These are phyloP conservation scores for Petrocephalus schoutedeni DNA, from an alignment of 2,797 vertebrate genomes.

Conservation along the genomic window DNA sequence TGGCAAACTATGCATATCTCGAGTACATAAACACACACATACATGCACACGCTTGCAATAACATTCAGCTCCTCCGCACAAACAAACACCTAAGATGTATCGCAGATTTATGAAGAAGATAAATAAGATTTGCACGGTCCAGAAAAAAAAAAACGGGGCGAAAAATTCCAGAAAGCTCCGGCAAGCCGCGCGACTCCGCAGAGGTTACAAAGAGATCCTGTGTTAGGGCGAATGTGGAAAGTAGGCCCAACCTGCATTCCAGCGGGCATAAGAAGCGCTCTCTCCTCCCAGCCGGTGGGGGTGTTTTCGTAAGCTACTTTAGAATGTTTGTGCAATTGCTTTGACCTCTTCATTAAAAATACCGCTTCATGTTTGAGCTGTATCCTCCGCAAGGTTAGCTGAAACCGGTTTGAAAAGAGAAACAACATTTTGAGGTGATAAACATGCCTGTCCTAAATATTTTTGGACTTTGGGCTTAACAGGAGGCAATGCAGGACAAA, in stretches of 20 bases:
- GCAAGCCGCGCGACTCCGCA: slow-evolving; percentile 38
- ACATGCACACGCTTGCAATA: slow-evolving; percentile 6
- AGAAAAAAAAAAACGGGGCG: slow-evolving; percentile 9
- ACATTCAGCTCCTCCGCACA: slow-evolving; percentile 14
- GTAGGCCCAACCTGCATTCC: slow-evolving; percentile 44
- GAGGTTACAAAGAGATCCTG: slow-evolving; percentile 46
- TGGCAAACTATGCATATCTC: neutral
- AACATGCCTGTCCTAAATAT: slow-evolving; percentile 20
- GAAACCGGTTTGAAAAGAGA: slow-evolving; percentile 46
- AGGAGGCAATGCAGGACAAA: neutral
- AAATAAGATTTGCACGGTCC: slow-evolving; percentile 41
- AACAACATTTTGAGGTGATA: slow-evolving; percentile 41
- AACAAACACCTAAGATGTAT: slow-evolving; percentile 31
- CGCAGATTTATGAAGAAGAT: slow-evolving; percentile 44
- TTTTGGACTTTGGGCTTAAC: slow-evolving; percentile 8
- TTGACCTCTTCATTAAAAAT: slow-evolving; percentile 51
- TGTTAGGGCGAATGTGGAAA: slow-evolving; percentile 42
- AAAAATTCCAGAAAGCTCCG: slow-evolving; percentile 41
- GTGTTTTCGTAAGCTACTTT: slow-evolving; percentile 53
- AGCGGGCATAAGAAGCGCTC: slow-evolving; percentile 44
- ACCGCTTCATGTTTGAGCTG: slow-evolving; percentile 45
- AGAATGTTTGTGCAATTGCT: slow-evolving; percentile 54
- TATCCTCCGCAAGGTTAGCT: slow-evolving; percentile 38
- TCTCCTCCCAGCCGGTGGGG: slow-evolving; percentile 33
- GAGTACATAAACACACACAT: slow-evolving; percentile 3